Base-by-base conservation (phyloP, 2,888 invertebrate genomes). In the Psylliodes chrysocephalus region DNA sequence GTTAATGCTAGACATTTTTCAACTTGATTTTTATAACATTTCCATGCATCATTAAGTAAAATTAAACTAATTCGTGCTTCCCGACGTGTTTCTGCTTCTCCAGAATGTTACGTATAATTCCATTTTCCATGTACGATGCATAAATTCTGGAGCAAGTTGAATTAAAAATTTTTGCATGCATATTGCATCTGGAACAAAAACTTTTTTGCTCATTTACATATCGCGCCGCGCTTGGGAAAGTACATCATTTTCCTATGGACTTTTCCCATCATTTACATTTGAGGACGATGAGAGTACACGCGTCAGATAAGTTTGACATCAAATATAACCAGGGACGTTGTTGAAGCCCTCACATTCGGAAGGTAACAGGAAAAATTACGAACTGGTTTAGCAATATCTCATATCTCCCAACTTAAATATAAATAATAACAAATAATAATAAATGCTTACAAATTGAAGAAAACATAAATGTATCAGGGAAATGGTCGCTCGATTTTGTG, bases 141-240 rank as follows among this genome's bases (percentile, higher is more conserved):
- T 59, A 49, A 49, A 40, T 59, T 59, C 49, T 15, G 18, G 25
- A 35, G 15, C 57, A 49, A 59, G 59, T 59, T 49, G 59, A 59
- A 59, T 59, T 59, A 59, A 59, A 57, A 59, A 59, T 30, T 51
- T 59, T 59, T 49, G 49, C 59, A 59, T 59, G 59, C 59, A 59
- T 59, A 49, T 57, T 57, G 57, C 57, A 57, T 47, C 33, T 15
- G 22, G 49, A 35, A 14, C 38, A 18, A 49, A 59, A 59, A 22
- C 38, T 59, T 40, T 51, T 49, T 10, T 49, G 3, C 38, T 49
- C 19, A 49, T 59, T 59, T 59, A 18, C 59, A 59, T 59, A 28
- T 59, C 15, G 8, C 12, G 30, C 33, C 19, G 30, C 17, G 49
- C 30, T 49, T 38, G 47, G 19, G 46, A 47, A 47, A 47, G 56